Base-by-base conservation (phyloP, 2,888 invertebrate genomes). In the Drosophila imparisetae region DNA sequence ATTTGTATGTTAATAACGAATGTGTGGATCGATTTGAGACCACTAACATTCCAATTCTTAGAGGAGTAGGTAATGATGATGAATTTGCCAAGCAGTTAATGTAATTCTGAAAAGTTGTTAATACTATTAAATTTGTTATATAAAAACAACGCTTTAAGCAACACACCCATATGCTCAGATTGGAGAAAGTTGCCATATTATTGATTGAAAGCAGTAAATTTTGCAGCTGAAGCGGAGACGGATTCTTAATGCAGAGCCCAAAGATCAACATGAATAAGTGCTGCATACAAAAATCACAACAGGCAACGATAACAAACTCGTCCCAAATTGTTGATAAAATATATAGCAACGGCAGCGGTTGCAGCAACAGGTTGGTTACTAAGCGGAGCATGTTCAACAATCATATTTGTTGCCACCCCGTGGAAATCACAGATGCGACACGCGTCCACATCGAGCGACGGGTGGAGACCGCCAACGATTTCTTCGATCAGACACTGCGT, bases 401-500 rank as follows among this genome's bases (percentile, higher is more conserved):
- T 21, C 61, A 50, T 36, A 45, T 63, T 30, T 29, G 38, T 15
- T 30, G 57, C 21, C 63, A 52, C 50, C 63, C 32, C 21, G 15
- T 61, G 7, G 7, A 27, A 38, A 70, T 76, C 10, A 57, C 81
- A 49, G 45, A 54, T 3, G 75, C 68, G n/a, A 52, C 29, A 0
- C 79, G 81, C 0, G 21, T 4, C 0, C 69, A 66, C 0, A 77
- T 90, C 45, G 62, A 75, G 13, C 15, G 52, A 3, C 68, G 66
- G 0, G 60, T 78, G 1, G 54, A 60, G 13, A 40, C 42, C 0
- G 89, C 81, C 2, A 73, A 64, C 30, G 72, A 77, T 95, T 92
- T 95, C 69, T 93, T 96, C 62, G 93, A 94, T 89, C 92, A 95
- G 90, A 95, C 95, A 72, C 94, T 96, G 81, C 92, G 93, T 53